These are phyloP conservation scores for Drosophila testacea DNA, from an alignment of 2,888 invertebrate species.

Conservation along the genomic window DNA sequence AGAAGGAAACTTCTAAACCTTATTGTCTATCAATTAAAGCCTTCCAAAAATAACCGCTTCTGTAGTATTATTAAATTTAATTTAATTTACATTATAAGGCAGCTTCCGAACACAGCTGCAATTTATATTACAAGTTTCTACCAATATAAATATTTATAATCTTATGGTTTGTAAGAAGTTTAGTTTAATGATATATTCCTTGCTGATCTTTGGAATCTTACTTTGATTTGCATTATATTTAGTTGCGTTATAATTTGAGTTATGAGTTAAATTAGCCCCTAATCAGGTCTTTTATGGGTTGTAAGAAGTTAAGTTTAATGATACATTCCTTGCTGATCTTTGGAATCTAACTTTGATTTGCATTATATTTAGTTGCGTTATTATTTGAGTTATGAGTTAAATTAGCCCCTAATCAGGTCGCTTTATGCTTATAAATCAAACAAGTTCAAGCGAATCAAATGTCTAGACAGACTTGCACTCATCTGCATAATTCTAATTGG, in stretches of 20 bases:
- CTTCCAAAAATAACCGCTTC: no score
- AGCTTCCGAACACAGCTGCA: neutral
- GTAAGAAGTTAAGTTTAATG: neutral
- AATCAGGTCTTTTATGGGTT: neutral
- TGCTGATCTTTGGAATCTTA: neutral
- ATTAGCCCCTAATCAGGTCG: conserved; percentile 39
- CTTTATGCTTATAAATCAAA: conserved; percentile 36
- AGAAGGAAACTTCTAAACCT: no score
- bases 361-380: conserved; percentile 9
- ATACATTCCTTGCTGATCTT: neutral
- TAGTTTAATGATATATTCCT: neutral
- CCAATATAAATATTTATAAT: neutral
- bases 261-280: no score
- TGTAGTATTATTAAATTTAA: no score
- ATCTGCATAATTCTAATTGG: conserved; percentile 71
- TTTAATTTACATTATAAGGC: no score
- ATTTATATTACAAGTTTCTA: neutral
- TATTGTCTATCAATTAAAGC: no score
- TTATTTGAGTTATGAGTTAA: conserved; percentile 11
- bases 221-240: conserved; percentile 1
- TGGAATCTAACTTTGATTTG: neutral
- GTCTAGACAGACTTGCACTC: conserved; percentile 71
- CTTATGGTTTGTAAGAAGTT: neutral
- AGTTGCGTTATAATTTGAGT: conserved; percentile 1
- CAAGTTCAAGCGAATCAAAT: conserved; percentile 58